These are phyloP conservation scores for Linnaemya vulpina DNA, from an alignment of 2,888 invertebrate species.

Conservation along the genomic window DNA sequence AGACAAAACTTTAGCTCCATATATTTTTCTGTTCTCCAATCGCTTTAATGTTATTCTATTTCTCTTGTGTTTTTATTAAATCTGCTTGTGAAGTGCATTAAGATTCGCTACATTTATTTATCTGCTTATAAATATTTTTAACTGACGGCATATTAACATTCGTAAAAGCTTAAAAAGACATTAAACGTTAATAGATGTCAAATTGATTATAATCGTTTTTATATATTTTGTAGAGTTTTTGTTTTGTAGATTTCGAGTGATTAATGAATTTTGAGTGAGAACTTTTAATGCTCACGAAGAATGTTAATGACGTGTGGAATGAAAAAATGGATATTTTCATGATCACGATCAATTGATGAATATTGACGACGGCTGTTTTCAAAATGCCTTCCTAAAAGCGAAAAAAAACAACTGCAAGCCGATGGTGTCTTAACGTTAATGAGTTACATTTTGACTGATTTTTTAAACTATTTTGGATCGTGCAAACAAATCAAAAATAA, in stretches of 20 bases:
- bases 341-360: conserved; percentile 12
- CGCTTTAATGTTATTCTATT: neutral
- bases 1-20: neutral
- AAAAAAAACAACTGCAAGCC: too few relatives aligned
- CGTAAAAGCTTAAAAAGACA: conserved; percentile 42
- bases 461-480: too few relatives aligned
- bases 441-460: too few relatives aligned
- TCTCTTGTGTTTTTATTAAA: neutral
- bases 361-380: neutral
- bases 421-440: too few relatives aligned
- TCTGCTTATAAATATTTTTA: neutral
- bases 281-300: neutral
- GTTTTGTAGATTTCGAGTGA: conserved; percentile 14
- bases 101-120: neutral
- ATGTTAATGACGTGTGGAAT: conserved; percentile 8
- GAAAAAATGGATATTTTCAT: conserved; percentile 17
- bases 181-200: conserved; percentile 62
- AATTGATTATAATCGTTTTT: conserved; percentile 39
- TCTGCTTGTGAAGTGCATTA: neutral
- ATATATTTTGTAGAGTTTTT: conserved; percentile 8
- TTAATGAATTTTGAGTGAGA: conserved; percentile 22
- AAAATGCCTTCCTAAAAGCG: neutral
- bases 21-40: neutral
- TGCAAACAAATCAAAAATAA: too few relatives aligned
- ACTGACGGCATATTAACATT: neutral